Percentiles rank a stretch among this genome's conserved stretches.
Evolutionary conservation across 2,113 vertebrate genomes (phyloP).

Genomic region (Lophura nycthemera): DNA sequence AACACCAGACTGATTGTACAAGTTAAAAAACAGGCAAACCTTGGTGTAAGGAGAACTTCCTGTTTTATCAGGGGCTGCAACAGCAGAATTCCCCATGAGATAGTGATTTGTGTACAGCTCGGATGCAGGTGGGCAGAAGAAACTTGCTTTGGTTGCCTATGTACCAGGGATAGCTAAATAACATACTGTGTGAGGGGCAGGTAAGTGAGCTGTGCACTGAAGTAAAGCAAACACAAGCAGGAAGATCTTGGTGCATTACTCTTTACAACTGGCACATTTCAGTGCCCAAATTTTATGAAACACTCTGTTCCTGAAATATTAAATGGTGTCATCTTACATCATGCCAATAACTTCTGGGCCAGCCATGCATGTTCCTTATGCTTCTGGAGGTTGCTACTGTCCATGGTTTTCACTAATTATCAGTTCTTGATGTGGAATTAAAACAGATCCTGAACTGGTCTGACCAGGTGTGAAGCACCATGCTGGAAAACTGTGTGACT

Average conservation of each 20-base stretch:
- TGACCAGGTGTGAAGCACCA: not conserved
- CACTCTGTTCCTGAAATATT: rapidly evolving
- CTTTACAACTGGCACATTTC: no score
- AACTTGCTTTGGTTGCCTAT: not conserved
- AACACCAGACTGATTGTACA: not conserved
- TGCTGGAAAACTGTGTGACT: not conserved
- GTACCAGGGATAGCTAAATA: not conserved
- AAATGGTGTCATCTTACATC: not conserved
- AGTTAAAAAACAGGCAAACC: not conserved
- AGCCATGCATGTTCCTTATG: rapidly evolving
- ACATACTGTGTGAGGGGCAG: not conserved
- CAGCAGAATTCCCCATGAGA: not conserved
- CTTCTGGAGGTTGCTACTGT: not conserved
- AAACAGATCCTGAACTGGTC: not conserved
- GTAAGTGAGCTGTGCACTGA: not conserved
- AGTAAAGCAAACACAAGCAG: not conserved
- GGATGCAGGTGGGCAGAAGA: not conserved
- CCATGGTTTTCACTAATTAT: rapidly evolving
- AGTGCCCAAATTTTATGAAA: not conserved
- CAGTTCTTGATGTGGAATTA: not conserved
- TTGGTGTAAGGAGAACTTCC: not conserved
- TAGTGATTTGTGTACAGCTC: not conserved
- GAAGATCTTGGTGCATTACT: not conserved
- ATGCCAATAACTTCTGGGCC: not conserved
- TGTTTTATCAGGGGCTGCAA: not conserved